Base-by-base conservation (phyloP, 2,113 vertebrate genomes). In the Gymnogyps californianus region DNA sequence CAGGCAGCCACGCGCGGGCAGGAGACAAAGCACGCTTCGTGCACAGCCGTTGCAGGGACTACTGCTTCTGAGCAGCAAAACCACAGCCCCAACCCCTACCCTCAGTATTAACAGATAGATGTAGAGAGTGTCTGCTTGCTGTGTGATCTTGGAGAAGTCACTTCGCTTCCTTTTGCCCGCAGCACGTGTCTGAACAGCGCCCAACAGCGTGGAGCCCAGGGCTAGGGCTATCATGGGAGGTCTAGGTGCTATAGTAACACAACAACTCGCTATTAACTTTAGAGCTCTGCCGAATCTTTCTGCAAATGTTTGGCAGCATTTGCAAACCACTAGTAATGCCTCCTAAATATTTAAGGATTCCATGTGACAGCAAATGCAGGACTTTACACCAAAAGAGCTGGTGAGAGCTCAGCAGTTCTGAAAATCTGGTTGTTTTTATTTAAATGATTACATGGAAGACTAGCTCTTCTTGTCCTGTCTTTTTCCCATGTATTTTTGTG, bases 1-100 rank as follows among this genome's bases (percentile, higher is more conserved):
- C n/a, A 7, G 19, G 32, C 15, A 61, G 46, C 36, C 14, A 6
- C 2, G 7, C 0, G 7, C 0, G 1, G 44, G 21, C 44, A 70
- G 44, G n/a, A 59, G 40, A 13, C 4, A 54, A 29, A 67, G 31
- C 38, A 54, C 31, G 2, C 12, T 17, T 15, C 6, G 1, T 19
- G 16, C 38, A 16, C 52, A 8, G 15, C 24, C 24, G 6, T 24
- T 42, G 13, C 38, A 36, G 44, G 38, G n/a, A 32, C 59, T 69
- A 16, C 16, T 19, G 6, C 59, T 34, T 40, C 55, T 40, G 38
- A 65, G 89, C n/a, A 49, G 36, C 29, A 42, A 77, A 67, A 36
- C 16, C 32, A 55, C 74, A 79, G 62, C 31, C 78, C 17, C 20
- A 24, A 3, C 12, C 29, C 25, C 83, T 16, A 6, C 64, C 36